Evolutionary conservation across 2,113 vertebrate genomes (phyloP), one percentile per base, ranked within the genome.

Genomic region (Myrmophylax atrothorax): DNA sequence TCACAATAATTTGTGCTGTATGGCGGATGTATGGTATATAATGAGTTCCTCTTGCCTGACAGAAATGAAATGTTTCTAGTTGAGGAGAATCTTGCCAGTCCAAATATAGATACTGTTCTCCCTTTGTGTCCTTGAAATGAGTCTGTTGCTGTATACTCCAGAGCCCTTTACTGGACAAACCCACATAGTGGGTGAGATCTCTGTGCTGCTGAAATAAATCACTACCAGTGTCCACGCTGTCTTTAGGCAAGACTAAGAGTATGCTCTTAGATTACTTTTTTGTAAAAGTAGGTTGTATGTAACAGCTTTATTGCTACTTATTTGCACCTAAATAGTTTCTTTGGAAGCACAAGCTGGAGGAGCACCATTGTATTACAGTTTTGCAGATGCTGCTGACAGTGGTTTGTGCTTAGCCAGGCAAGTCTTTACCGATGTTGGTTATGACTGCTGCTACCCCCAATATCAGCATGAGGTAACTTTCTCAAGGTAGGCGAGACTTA

Each of bases 81-180:
- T 86, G 63, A 75, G 66, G 78, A 46, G 37, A 60, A 56, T 89
- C n/a, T 37, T 52, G 5, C 18, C 38, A 50, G 73, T 29, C 44
- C 26, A 56, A 53, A 52, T 40, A 29, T 10, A 67, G 52, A 15
- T 52, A 22, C 5, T 46, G 8, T 86, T 89, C 33, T 67, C 10
- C 7, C 14, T 59, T 13, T 38, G 31, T 58, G 46, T 80, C 44
- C 35, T 67, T 84, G 76, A 63, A 53, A 18, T 29, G 26, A 67
- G 25, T 58, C 31, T 5, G 3, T 70, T 62, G 38, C 38, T 0
- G 0, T 25, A 10, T 10, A 9, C 25, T 75, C 29, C 2, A 7
- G 28, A 77, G 44, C 40, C 28, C 17, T 67, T 70, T 33, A 9
- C 4, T 56, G 66, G 60, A 58, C 52, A 68, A 68, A 60, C 25